A percentile compares a stretch with the other conserved stretches of the same genome.
Evolutionary conservation across 1,140 invertebrate species (phyloP).

Genomic region (Lasioglossum albipes): DNA sequence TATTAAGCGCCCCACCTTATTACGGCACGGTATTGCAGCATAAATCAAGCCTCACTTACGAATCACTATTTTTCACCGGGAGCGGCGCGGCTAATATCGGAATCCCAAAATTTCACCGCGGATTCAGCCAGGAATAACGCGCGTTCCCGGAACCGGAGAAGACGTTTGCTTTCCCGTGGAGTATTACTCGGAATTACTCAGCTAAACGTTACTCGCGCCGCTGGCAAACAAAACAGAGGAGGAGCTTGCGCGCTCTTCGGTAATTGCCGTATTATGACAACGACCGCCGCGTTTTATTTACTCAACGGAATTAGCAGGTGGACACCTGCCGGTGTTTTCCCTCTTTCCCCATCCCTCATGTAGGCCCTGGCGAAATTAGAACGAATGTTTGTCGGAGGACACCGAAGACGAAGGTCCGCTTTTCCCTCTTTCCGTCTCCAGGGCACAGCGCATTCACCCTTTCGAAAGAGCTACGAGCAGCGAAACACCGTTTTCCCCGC

Average conservation of each 20-base stretch:
- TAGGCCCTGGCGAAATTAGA: conserved; percentile 50
- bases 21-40: conserved; percentile 70
- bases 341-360: conserved; percentile 1
- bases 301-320: conserved; percentile 58
- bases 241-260: neutral
- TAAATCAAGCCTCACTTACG: conserved; percentile 72
- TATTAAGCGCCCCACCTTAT: conserved; percentile 68
- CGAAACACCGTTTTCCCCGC: conserved; percentile 46
- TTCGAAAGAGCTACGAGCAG: neutral
- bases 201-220: too few relatives aligned
- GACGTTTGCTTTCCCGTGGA: neutral
- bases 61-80: conserved; percentile 49
- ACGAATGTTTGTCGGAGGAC: conserved; percentile 58
- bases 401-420: conserved; percentile 27
- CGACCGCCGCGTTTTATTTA: conserved; percentile 42
- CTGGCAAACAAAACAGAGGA: too few relatives aligned
- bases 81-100: conserved; percentile 3
- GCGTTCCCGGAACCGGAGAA: neutral
- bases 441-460: neutral
- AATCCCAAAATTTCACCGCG: conserved; percentile 15
- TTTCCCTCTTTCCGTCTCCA: neutral
- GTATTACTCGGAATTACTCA: neutral
- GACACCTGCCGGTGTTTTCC: conserved; percentile 40
- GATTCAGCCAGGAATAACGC: neutral
- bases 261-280: conserved; percentile 24